Evolutionary conservation across 2,888 invertebrate genomes (phyloP).

Genomic region (Ametastegia equiseti): DNA sequence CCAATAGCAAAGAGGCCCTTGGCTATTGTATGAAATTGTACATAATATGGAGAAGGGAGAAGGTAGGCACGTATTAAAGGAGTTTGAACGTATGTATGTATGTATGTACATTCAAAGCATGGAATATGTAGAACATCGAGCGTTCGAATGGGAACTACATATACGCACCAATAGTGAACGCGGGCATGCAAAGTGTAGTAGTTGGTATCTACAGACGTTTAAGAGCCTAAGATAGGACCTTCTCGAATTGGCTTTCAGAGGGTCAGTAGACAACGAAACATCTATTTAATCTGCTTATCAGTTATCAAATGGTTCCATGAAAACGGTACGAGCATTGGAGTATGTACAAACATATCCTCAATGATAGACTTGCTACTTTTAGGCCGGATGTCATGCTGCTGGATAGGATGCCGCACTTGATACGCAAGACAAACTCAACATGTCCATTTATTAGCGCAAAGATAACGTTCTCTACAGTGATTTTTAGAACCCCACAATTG

Average conservation of each 20-base stretch:
- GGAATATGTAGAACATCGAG: not conserved
- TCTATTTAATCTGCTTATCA: not conserved
- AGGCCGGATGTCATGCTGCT: too few species aligned
- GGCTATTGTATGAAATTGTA: conserved; percentile 13
- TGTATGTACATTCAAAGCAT: too few species aligned
- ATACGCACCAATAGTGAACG: not conserved
- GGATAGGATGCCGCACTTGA: not conserved
- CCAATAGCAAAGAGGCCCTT: conserved; percentile 3
- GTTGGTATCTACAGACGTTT: not conserved
- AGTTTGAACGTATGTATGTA: not conserved
- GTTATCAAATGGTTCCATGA: not conserved
- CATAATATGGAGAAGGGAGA: not conserved
- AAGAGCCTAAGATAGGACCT: not conserved
- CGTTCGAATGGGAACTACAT: not conserved
- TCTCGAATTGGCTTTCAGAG: not conserved
- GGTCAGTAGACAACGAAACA: not conserved
- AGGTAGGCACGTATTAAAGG: not conserved
- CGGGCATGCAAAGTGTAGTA: not conserved
- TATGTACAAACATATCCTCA: not conserved
- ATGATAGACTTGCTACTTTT: not conserved
- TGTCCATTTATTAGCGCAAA: too few species aligned
- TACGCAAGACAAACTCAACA: too few species aligned
- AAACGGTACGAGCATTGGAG: not conserved
- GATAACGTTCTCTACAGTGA: too few species aligned
- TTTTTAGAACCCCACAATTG: too few species aligned